These are phyloP conservation scores for Leucophenga maculata DNA, from an alignment of 2,888 invertebrate species.

Conservation along the genomic window DNA sequence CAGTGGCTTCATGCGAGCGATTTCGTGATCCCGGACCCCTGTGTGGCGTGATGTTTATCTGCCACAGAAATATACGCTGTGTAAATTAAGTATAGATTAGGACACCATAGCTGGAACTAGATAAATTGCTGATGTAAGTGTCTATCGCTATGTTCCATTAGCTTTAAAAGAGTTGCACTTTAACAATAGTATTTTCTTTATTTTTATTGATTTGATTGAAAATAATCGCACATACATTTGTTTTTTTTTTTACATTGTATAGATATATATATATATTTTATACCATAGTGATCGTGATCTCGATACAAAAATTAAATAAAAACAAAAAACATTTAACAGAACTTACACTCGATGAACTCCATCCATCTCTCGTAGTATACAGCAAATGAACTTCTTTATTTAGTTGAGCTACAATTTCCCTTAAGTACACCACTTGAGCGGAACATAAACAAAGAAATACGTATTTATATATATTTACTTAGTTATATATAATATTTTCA, in stretches of 20 bases:
- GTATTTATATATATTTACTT: neutral
- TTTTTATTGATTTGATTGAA: constrained; percentile 33
- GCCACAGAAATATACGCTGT: no score
- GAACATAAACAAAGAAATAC: constrained; percentile 4
- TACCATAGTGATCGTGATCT: no score
- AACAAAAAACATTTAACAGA: constrained; percentile 16
- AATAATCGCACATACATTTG: constrained; percentile 39
- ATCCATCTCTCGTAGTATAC: neutral
- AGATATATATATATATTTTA: no score
- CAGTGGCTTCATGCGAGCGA: no score
- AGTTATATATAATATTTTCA: neutral
- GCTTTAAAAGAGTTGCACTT: constrained; percentile 56
- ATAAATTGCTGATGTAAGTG: no score
- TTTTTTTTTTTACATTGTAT: neutral
- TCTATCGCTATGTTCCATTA: constrained; percentile 82
- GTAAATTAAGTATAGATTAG: no score
- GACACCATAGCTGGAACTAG: no score
- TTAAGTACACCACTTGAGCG: constrained; percentile 2
- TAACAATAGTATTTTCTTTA: constrained; percentile 6
- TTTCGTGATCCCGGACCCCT: no score
- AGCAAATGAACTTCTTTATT: neutral
- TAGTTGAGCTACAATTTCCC: no score
- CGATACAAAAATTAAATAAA: constrained; percentile 18
- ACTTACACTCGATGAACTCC: neutral
- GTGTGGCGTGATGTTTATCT: no score